Percentiles rank a stretch among this genome's conserved stretches.
These are phyloP conservation scores for Pachyuromys duprasi DNA, from an alignment of 2,797 vertebrate genomes.

Conservation along the genomic window DNA sequence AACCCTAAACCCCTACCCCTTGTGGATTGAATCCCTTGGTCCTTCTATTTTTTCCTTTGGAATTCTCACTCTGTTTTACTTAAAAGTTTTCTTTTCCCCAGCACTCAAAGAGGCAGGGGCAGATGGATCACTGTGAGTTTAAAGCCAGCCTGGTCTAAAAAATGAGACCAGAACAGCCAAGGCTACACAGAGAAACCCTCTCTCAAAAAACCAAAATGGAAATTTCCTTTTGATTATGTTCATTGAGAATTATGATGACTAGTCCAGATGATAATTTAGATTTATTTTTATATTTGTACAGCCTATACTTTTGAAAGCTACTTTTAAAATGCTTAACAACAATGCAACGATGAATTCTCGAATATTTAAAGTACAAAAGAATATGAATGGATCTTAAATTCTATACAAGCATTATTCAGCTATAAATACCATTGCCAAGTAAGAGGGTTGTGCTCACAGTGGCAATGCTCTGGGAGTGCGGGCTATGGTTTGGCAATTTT, in stretches of 20 bases:
- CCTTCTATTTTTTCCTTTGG: not conserved
- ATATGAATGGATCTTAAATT: slow-evolving; percentile 41
- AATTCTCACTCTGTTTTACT: not conserved
- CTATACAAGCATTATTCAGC: slow-evolving; percentile 1
- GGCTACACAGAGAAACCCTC: too few species aligned
- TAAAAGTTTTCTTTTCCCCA: not conserved
- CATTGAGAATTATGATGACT: slow-evolving; percentile 25
- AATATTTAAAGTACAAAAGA: slow-evolving; percentile 58
- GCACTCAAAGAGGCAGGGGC: too few species aligned
- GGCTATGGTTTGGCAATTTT: slow-evolving; percentile 18
- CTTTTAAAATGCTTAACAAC: slow-evolving; percentile 37
- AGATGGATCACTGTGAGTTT: too few species aligned
- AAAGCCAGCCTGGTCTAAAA: too few species aligned
- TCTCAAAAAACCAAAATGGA: too few species aligned
- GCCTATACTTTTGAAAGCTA: slow-evolving; percentile 36
- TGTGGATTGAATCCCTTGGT: not conserved
- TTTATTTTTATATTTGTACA: slow-evolving; percentile 51
- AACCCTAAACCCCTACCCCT: not conserved
- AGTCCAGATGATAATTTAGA: not conserved
- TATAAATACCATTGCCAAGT: slow-evolving; percentile 4
- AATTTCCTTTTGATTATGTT: slow-evolving; percentile 9
- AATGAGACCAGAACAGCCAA: too few species aligned
- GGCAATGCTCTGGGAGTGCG: not conserved
- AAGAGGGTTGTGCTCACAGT: not conserved
- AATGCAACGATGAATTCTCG: slow-evolving; percentile 25